Base-by-base conservation (phyloP, 2,888 invertebrate species). In the Colletes collaris region DNA sequence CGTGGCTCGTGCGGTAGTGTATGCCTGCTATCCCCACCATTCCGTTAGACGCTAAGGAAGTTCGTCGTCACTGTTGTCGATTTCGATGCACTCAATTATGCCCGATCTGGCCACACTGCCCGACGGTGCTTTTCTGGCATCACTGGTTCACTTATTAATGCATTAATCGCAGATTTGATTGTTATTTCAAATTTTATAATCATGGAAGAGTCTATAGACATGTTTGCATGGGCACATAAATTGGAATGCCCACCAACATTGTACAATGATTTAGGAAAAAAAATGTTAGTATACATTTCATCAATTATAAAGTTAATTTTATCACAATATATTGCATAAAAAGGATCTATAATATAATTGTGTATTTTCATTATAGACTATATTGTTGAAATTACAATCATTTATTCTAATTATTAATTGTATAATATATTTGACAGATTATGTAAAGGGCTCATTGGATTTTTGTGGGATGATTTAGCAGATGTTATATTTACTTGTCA, bases 381-480 rank as follows among this genome's bases (percentile, higher is more conserved):
- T 46, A 46, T 46, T 46, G 10, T 46, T 46, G 8, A 7, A 46
- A 8, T 3, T 40, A 40, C 6, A n/a, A 5, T 49, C 49, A 49
- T 49, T n/a, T n/a, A 8, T 53, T 11, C 16, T 6, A 46, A 44
- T 46, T n/a, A 13, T 46, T 52, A 64, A 62, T 76, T 65, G 7
- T 64, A 0, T 19, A 35, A 40, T 49, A 40, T 60, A 37, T 50
- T 4, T 67, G 5, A 66, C 52, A 91, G 91, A 72, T 88, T 91
- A n/a, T 83, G 83, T 1, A 86, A 85, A 73, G 91, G 90, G 71
- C 76, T 88, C n/a, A 55, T 82, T n/a, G 90, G 88, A 35, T 64
- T 89, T 5, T 40, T 91, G 16, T 92, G 91, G 91, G 90, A 91
- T 55, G 87, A 90, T 55, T 74, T 90, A 50, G 84, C 88, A 4